Evolutionary conservation across 2,888 invertebrate species (phyloP), one percentile per base, ranked within the genome.

Genomic region (Adela reaumurella): DNA sequence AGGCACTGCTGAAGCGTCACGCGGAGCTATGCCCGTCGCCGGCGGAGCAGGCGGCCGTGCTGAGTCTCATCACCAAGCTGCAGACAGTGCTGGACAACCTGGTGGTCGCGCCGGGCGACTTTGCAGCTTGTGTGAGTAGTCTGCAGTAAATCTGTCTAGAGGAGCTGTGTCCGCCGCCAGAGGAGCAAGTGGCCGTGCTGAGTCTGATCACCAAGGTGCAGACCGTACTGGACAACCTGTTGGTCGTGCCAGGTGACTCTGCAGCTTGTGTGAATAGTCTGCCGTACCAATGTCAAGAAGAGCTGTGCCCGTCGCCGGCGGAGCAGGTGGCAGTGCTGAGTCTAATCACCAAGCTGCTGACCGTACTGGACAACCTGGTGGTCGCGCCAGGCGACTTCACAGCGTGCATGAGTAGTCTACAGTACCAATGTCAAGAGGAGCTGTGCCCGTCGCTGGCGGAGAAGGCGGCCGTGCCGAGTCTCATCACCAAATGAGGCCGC

Each of bases 181-280:
- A 88, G 2, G 97, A 98, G 61, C 95, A 97, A 70, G 90, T 95
- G 0, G 89, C 95, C 0, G 91, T 98, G 48, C 84, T 94, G 24
- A 95, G 94, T 70, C 83, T 99, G 16, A 94, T 97, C 28, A 94
- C 95, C 1, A 96, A 97, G 71, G 87, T 98, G n/a, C 95, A 96
- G 66, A 88, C 89, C 0, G 94, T 96, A 19, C 77, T 98, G 49
- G 98, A 98, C 65, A 96, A 94, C 66, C 74, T 98, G 17, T 94
- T 97, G 11, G 92, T 97, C 0, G 92, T 95, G 0, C 97, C 97
- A 0, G 95, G 94, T 19, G 89, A 88, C 53, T 96, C 97, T 63
- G 94, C 93, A 65, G 94, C 96, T 54, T 97, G 97, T 68, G 97
- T 97, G 81, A 86, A 92, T 88, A 56, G 49, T 46, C 18, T 45